These are phyloP conservation scores for Enteromius unitaeniatus DNA, from an alignment of 2,797 vertebrate genomes.

Conservation along the genomic window DNA sequence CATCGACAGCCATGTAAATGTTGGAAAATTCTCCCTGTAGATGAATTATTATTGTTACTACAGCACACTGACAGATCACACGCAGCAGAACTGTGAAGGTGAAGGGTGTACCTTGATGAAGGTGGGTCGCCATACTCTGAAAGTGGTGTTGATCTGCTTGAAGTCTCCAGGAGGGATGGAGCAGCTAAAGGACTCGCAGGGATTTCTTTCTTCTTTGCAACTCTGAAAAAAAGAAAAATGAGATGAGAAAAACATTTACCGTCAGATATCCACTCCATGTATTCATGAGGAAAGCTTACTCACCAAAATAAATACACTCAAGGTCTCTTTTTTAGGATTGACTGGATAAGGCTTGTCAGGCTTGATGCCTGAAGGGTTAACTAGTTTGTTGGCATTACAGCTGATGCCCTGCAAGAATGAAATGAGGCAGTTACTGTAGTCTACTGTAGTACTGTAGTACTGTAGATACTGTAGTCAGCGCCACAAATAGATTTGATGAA, in stretches of 20 bases:
- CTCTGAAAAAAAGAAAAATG: constrained; percentile 73
- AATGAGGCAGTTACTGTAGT: constrained; percentile 2
- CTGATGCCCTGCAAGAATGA: constrained; percentile 76
- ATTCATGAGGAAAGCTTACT: constrained; percentile 56
- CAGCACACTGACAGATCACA: not conserved
- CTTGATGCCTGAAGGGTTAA: constrained; percentile 77
- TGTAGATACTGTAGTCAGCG: not conserved
- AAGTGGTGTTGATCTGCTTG: constrained; percentile 87
- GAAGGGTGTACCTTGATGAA: constrained; percentile 85
- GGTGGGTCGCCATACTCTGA: constrained; percentile 91
- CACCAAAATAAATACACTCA: constrained; percentile 77
- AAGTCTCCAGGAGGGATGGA: constrained; percentile 72
- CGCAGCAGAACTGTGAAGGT: not conserved
- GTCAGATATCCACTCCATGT: not conserved
- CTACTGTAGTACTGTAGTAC: too few species aligned
- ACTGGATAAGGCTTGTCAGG: constrained; percentile 44
- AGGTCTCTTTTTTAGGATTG: constrained; percentile 78
- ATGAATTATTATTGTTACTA: not conserved
- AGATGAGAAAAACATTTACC: not conserved
- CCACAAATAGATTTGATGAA: not conserved
- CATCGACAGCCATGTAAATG: constrained; percentile 81
- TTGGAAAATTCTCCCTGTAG: constrained; percentile 86
- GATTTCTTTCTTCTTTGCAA: constrained; percentile 75
- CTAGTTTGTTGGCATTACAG: constrained; percentile 72
- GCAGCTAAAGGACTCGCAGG: constrained; percentile 81